Evolutionary conservation across 2,113 vertebrate species (phyloP).

Genomic region (Pseudorasbora parva): DNA sequence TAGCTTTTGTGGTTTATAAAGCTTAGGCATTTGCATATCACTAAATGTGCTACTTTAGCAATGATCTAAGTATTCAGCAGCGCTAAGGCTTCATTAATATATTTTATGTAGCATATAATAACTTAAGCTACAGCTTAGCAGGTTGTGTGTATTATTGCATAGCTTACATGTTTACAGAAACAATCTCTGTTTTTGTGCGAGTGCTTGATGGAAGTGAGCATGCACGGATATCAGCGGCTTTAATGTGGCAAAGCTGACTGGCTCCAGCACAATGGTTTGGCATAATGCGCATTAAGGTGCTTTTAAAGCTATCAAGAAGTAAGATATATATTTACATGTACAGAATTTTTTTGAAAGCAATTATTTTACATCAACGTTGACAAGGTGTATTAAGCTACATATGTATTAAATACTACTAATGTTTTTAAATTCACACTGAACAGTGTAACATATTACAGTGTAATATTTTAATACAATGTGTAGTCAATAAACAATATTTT

Average conservation of each 20-base stretch:
- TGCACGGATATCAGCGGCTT: constrained; percentile 37
- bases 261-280: constrained; percentile 40
- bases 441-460: neutral
- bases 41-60: constrained; percentile 41
- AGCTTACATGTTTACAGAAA: constrained; percentile 46
- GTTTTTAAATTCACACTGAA: neutral
- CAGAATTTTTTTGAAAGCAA: constrained; percentile 1
- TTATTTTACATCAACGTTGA: constrained; percentile 36
- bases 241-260: constrained; percentile 36
- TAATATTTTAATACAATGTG: neutral
- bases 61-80: constrained; percentile 10
- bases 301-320: constrained; percentile 32
- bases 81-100: constrained; percentile 24
- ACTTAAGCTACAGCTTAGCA: constrained; percentile 40
- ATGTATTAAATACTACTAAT: constrained; percentile 7
- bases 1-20: neutral
- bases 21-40: constrained; percentile 33
- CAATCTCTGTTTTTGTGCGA: constrained; percentile 38
- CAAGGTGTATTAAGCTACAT: constrained; percentile 11
- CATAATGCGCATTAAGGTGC: constrained; percentile 38
- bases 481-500: neutral
- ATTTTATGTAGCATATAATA: constrained; percentile 18
- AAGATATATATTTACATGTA: constrained; percentile 39
- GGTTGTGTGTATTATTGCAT: constrained; percentile 53
- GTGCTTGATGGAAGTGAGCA: constrained; percentile 42